Percentiles rank a stretch among this genome's conserved stretches.
phyloP scores from a whole-genome alignment of 2,797 vertebrate genomes.

The Craterocephalus amniculus region DNA sequence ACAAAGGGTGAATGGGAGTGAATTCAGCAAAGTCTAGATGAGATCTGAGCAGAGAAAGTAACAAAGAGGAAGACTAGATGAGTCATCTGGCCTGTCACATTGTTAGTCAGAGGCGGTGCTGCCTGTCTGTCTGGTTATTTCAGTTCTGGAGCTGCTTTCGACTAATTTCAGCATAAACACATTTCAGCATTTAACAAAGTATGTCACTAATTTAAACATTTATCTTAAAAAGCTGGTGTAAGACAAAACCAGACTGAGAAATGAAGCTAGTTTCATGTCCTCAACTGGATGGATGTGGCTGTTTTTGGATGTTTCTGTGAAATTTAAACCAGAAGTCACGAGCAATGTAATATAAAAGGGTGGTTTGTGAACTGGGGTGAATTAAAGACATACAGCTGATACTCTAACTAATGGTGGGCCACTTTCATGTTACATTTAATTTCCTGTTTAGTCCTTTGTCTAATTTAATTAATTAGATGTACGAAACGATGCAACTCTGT shows the following conservation, averaged over 20 bases:
- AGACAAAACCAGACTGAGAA: conserved; percentile 3
- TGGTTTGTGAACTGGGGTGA: too few species aligned
- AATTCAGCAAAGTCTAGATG: conserved; percentile 41
- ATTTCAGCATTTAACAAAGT: conserved; percentile 24
- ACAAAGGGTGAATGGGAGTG: conserved; percentile 12
- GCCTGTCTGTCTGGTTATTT: conserved; percentile 42
- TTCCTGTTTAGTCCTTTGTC: too few species aligned
- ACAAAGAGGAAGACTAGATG: conserved; percentile 43
- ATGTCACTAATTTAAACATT: conserved; percentile 7
- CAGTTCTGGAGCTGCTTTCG: conserved; percentile 16
- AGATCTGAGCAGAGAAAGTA: conserved; percentile 43
- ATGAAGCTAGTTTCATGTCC: neutral
- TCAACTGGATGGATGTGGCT: neutral
- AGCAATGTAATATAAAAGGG: neutral
- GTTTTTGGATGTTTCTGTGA: too few species aligned
- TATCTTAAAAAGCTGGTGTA: neutral
- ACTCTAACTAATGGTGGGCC: too few species aligned
- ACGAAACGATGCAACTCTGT: too few species aligned
- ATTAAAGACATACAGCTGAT: too few species aligned
- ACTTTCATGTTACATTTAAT: too few species aligned
- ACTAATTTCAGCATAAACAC: conserved; percentile 17
- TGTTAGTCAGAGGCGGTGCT: conserved; percentile 32
- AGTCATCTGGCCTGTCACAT: conserved; percentile 51
- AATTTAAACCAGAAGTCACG: neutral
- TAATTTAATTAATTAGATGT: too few species aligned